phyloP scores from a whole-genome alignment of 2,888 invertebrate genomes.

The Hypomecis atomaria region DNA sequence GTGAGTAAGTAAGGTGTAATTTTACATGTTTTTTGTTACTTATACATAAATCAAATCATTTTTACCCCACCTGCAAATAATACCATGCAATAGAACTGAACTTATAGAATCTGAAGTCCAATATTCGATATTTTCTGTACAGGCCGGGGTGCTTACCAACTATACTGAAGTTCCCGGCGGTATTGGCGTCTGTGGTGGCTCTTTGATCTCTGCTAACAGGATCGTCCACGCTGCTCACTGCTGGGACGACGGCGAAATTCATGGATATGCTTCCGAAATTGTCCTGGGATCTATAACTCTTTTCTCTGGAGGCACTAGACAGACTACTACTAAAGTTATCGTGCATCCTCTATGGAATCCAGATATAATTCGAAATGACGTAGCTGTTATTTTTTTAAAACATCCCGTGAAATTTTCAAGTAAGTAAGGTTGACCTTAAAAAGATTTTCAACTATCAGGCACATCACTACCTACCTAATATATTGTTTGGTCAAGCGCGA shows the following conservation, averaged over 20 bases:
- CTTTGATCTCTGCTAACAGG: conserved; percentile 43
- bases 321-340: conserved; percentile 43
- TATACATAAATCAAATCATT: no score
- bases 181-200: conserved; percentile 53
- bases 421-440: no score
- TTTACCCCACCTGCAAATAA: no score
- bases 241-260: conserved; percentile 54
- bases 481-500: no score
- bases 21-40: no score
- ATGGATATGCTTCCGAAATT: conserved; percentile 50
- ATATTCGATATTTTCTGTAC: no score
- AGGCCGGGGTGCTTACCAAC: conserved; percentile 44
- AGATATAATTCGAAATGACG: conserved; percentile 48
- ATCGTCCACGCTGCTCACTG: conserved; percentile 53
- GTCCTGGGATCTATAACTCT: conserved; percentile 54
- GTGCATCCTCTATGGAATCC: conserved; percentile 54
- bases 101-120: no score
- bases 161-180: conserved; percentile 15
- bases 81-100: no score
- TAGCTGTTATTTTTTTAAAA: conserved; percentile 45
- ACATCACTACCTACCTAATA: no score
- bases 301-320: conserved; percentile 54
- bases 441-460: no score
- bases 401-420: no score
- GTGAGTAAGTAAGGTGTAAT: no score